Conservation (phyloP, 2,797 vertebrate species). For the Enteromius fasciolatus region DNA sequence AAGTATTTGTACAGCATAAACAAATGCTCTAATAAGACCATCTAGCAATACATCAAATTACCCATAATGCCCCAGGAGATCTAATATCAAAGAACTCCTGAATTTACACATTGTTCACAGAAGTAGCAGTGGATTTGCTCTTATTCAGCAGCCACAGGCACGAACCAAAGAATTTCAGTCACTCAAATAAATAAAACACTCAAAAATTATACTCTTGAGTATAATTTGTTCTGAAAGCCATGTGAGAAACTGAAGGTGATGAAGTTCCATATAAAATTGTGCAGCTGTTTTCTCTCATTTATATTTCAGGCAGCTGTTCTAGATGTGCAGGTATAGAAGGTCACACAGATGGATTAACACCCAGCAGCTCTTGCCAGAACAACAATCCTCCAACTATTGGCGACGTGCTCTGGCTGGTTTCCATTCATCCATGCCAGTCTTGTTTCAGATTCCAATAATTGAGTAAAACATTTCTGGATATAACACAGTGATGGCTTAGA, state of each 20-base stretch:
- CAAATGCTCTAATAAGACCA: conserved; percentile 18
- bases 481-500: background rate
- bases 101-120: conserved; percentile 2
- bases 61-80: background rate
- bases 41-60: conserved; percentile 19
- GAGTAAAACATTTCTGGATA: background rate
- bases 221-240: conserved; percentile 1
- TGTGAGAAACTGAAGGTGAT: background rate
- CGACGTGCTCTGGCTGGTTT: background rate
- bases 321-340: conserved; percentile 32
- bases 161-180: background rate
- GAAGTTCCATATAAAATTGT: background rate
- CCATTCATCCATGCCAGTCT: conserved; percentile 16
- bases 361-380: conserved; percentile 22
- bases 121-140: background rate
- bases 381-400: background rate
- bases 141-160: background rate
- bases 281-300: background rate
- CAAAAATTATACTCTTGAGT: conserved; percentile 3
- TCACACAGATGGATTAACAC: conserved; percentile 34
- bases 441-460: conserved; percentile 2
- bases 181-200: background rate
- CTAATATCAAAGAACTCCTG: background rate
- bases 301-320: conserved; percentile 4
- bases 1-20: conserved; percentile 5